Evolutionary conservation across 2,113 vertebrate species (phyloP).

Genomic region (Brienomyrus longianalis): DNA sequence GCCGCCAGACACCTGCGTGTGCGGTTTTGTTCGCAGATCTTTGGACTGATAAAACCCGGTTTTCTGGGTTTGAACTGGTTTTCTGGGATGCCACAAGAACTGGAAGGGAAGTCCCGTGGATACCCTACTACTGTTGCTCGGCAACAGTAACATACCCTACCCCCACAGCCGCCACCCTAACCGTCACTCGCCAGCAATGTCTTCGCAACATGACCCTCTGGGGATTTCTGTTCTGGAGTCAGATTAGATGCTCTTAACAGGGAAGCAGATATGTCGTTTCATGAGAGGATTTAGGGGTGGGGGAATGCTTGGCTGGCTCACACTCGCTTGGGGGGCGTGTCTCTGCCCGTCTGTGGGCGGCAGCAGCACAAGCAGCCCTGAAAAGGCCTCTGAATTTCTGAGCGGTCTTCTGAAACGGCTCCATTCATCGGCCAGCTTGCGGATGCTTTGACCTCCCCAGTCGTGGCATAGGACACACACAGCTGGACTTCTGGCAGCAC

Average conservation of each 20-base stretch:
- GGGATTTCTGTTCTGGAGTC: neutral
- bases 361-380: neutral
- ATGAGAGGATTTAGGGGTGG: neutral
- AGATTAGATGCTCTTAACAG: neutral
- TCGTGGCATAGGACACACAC: neutral
- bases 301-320: neutral
- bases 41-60: neutral
- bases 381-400: neutral
- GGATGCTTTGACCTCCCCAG: neutral
- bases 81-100: neutral
- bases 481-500: neutral
- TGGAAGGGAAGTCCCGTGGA: neutral
- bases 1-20: neutral
- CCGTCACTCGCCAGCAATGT: neutral
- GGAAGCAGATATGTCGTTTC: neutral
- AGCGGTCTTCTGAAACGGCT: neutral
- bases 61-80: neutral
- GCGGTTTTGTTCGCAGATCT: neutral
- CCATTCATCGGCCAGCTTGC: neutral
- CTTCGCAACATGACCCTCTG: neutral
- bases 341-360: neutral
- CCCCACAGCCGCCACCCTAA: neutral
- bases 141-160: neutral
- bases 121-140: neutral
- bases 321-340: neutral